A percentile compares a stretch with the other conserved stretches of the same genome.
Evolutionary conservation across 2,113 vertebrate genomes (phyloP).

Genomic region (Barbus barbus): DNA sequence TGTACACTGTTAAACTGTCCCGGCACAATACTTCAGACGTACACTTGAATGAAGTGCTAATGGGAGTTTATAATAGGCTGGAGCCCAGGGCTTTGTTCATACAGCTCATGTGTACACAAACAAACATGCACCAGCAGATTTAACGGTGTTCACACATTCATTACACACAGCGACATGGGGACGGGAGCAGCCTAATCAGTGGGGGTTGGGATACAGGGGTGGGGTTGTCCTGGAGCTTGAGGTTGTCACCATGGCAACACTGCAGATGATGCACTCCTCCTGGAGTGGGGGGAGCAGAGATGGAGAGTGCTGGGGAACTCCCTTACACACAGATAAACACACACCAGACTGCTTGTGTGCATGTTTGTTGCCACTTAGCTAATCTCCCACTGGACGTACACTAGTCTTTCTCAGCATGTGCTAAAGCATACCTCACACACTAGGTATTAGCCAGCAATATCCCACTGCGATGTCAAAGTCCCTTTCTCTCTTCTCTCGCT

Average conservation of each 20-base stretch:
- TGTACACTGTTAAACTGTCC: not conserved
- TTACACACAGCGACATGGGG: constrained; percentile 44
- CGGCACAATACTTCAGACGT: not conserved
- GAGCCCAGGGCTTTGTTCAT: not conserved
- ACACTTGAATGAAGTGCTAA: constrained; percentile 13
- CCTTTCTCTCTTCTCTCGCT: constrained; percentile 16
- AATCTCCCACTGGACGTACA: constrained; percentile 59
- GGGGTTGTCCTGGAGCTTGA: constrained; percentile 70
- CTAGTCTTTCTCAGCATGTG: constrained; percentile 42
- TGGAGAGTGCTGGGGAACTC: constrained; percentile 3
- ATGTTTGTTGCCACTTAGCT: constrained; percentile 53
- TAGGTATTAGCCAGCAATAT: constrained; percentile 65
- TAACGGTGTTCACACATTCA: constrained; percentile 28
- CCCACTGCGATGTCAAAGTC: constrained; percentile 54
- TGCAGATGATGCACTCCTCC: constrained; percentile 67
- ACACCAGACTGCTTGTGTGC: constrained; percentile 44
- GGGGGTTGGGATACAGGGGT: constrained; percentile 70
- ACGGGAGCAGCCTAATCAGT: constrained; percentile 35
- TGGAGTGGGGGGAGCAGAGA: constrained; percentile 26
- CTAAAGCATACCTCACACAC: constrained; percentile 63
- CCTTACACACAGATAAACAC: constrained; percentile 44
- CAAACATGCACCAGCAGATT: not conserved
- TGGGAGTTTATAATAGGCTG: constrained; percentile 10
- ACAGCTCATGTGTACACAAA: constrained; percentile 30
- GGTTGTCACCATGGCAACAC: constrained; percentile 74